Percentiles rank a stretch among this genome's conserved stretches.
Conservation (phyloP, 2,888 invertebrate species). For the Xylocampa areola region DNA sequence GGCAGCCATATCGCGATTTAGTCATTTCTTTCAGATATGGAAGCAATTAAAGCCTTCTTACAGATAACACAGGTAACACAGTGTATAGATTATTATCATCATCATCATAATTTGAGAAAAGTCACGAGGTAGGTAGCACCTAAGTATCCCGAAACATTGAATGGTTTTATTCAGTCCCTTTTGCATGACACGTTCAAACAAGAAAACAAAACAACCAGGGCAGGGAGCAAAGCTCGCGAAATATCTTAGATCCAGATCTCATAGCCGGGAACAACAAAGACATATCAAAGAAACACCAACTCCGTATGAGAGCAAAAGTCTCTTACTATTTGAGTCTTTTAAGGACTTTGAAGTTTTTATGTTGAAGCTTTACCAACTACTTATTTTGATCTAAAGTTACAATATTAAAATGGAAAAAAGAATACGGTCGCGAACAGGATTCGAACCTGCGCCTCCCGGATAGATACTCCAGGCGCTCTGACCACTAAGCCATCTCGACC, state of each 20-base stretch:
- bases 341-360: constrained; percentile 8
- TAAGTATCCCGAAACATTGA: constrained; percentile 25
- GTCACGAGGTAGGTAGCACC: constrained; percentile 5
- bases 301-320: constrained; percentile 23
- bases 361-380: constrained; percentile 20
- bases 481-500: too few relatives aligned
- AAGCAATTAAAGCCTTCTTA: too few relatives aligned
- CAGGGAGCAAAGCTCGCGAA: constrained; percentile 28
- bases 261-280: constrained; percentile 25
- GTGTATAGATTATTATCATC: not conserved
- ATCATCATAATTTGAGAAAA: not conserved
- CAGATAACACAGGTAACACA: too few relatives aligned
- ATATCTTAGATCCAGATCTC: constrained; percentile 45
- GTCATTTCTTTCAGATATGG: too few relatives aligned
- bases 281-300: constrained; percentile 42
- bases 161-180: constrained; percentile 30
- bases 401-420: too few relatives aligned
- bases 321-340: constrained; percentile 18
- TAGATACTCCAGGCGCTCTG: too few relatives aligned
- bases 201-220: constrained; percentile 27
- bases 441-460: too few relatives aligned
- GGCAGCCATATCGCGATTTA: too few relatives aligned
- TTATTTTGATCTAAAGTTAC: too few relatives aligned
- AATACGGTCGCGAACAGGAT: too few relatives aligned
- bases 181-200: constrained; percentile 28